These are phyloP conservation scores for Nyctibius bracteatus DNA, from an alignment of 2,113 vertebrate genomes.

Conservation along the genomic window DNA sequence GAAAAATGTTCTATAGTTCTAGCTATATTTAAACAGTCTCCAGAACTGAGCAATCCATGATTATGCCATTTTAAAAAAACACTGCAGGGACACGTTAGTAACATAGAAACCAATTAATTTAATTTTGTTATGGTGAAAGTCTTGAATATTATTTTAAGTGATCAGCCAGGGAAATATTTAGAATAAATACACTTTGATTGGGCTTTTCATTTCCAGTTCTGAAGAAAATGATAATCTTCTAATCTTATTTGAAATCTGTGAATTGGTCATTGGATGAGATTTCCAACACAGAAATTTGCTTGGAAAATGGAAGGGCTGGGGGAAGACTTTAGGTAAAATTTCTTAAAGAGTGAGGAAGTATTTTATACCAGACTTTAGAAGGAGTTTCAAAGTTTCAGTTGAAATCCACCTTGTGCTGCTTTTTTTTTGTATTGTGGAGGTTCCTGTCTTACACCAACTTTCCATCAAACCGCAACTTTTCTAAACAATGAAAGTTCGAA, in stretches of 20 bases:
- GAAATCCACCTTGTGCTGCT: not conserved
- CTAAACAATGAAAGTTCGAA: not conserved
- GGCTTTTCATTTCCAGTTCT: not conserved
- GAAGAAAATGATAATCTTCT: not conserved
- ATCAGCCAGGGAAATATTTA: not conserved
- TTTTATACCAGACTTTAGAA: not conserved
- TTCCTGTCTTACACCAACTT: not conserved
- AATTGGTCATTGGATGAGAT: not conserved
- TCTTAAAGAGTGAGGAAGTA: not conserved
- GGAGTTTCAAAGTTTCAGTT: not conserved
- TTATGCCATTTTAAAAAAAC: not conserved
- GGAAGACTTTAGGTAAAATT: not conserved
- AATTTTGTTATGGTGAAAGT: not conserved
- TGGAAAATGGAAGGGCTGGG: not conserved
- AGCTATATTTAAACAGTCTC: not conserved
- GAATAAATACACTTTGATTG: not conserved
- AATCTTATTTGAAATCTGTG: not conserved
- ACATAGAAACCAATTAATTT: not conserved
- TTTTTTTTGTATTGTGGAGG: not conserved
- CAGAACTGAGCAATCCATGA: not conserved
- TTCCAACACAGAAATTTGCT: not conserved
- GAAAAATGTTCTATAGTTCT: not conserved
- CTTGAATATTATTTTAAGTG: not conserved
- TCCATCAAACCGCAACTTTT: not conserved
- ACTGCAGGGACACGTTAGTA: not conserved